Conservation (phyloP, 2,888 invertebrate species). For the Drosophila merina region DNA sequence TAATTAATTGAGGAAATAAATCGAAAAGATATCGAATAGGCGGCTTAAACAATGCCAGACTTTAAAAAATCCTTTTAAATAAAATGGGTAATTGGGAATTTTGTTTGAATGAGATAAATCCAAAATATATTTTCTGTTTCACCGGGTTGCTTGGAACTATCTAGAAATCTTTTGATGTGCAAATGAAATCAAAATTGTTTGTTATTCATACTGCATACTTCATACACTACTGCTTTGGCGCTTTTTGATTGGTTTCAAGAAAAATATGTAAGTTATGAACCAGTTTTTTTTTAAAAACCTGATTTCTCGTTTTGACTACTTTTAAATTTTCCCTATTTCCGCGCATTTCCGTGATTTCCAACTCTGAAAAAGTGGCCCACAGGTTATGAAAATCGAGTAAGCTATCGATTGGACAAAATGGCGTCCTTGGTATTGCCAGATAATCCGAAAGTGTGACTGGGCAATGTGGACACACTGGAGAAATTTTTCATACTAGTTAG, state of each 20-base stretch:
- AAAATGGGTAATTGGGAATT: not conserved
- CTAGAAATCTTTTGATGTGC: too few relatives aligned
- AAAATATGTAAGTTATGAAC: too few relatives aligned
- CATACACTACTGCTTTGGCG: too few relatives aligned
- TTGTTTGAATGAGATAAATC: too few relatives aligned
- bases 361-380: not conserved
- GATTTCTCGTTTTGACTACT: too few relatives aligned
- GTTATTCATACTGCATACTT: too few relatives aligned
- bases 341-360: not conserved
- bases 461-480: constrained; percentile 66
- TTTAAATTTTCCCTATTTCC: not conserved
- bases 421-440: constrained; percentile 15
- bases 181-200: too few relatives aligned
- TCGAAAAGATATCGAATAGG: constrained; percentile 23
- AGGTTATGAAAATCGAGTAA: constrained; percentile 1
- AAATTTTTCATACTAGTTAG: constrained; percentile 77
- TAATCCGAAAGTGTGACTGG: not conserved
- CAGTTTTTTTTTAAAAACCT: too few relatives aligned
- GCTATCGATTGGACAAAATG: constrained; percentile 26
- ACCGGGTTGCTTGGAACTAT: too few relatives aligned
- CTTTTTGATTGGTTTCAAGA: too few relatives aligned
- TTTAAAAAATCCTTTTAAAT: not conserved
- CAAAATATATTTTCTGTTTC: too few relatives aligned
- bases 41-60: not conserved
- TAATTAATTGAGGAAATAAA: not conserved